These are phyloP conservation scores for Palythoa caribaeorum DNA, from an alignment of 92 coral and sea anemone genomes.

Conservation along the genomic window DNA sequence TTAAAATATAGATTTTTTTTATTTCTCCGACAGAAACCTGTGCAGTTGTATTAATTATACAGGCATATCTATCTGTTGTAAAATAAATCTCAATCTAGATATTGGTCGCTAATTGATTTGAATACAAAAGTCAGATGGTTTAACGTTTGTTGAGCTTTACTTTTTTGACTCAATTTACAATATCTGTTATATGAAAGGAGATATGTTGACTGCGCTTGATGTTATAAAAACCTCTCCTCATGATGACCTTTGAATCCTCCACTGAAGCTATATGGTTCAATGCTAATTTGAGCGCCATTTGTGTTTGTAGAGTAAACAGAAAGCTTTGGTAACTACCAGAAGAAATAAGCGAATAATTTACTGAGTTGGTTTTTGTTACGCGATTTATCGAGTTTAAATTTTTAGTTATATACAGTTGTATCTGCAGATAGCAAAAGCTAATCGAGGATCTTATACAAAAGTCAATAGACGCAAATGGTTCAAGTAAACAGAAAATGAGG, in stretches of 20 bases:
- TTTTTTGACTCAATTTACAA: too few relatives aligned
- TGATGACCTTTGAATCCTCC: neutral
- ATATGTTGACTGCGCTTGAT: neutral
- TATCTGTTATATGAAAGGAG: neutral
- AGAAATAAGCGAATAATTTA: neutral
- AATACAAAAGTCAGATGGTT: too few relatives aligned
- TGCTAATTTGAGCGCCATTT: slow-evolving; percentile 1
- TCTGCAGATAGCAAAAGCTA: neutral
- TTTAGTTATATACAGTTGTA: too few relatives aligned
- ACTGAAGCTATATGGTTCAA: neutral
- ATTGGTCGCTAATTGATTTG: too few relatives aligned
- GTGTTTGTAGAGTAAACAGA: neutral
- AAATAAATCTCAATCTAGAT: neutral
- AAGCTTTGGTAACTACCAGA: neutral
- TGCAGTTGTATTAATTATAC: neutral
- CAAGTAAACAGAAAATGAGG: too few relatives aligned
- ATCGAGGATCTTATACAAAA: neutral
- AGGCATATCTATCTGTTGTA: neutral
- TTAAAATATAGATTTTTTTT: neutral
- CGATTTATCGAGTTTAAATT: neutral
- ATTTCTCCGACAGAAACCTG: neutral
- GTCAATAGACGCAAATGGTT: too few relatives aligned
- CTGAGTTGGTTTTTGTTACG: neutral
- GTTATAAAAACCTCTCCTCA: neutral
- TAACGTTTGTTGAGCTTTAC: too few relatives aligned